These are phyloP conservation scores for Semnopithecus entellus DNA, from an alignment of 2,113 vertebrate genomes.

Conservation along the genomic window DNA sequence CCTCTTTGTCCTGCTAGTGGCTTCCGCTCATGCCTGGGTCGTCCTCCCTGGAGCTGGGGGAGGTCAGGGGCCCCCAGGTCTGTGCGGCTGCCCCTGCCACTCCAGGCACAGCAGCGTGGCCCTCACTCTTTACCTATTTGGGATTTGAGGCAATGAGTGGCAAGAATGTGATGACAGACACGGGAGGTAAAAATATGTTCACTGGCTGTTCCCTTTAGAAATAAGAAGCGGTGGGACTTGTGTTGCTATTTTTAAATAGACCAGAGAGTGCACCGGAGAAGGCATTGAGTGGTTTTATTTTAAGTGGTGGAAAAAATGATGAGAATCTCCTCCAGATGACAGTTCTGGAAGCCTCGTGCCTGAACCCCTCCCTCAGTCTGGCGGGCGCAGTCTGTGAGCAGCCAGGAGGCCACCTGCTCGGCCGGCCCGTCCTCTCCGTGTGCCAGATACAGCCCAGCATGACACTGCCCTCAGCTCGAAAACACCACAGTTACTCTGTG, in stretches of 20 bases:
- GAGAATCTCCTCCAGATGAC: background rate
- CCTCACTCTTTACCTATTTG: background rate
- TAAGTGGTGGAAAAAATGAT: background rate
- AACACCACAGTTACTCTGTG: background rate
- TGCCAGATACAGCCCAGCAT: background rate
- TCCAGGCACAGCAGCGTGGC: background rate
- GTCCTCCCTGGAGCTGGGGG: fast-evolving
- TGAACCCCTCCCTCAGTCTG: background rate
- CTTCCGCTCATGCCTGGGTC: too few species aligned
- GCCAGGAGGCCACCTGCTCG: background rate
- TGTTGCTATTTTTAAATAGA: background rate
- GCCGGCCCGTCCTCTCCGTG: fast-evolving
- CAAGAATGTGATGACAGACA: background rate
- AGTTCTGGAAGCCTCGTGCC: background rate
- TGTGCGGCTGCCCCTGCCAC: background rate
- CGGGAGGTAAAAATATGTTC: background rate
- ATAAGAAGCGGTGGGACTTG: background rate
- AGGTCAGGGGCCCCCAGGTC: too few species aligned
- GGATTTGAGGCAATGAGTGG: background rate
- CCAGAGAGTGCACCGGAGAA: background rate
- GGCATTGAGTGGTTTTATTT: background rate
- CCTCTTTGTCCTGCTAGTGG: fast-evolving
- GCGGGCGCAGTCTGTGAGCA: background rate
- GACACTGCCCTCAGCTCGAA: fast-evolving
- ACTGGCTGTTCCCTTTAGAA: background rate